These are phyloP conservation scores for Brachionus asplanchnoidis DNA, from an alignment of 1,140 invertebrate species.

Conservation along the genomic window DNA sequence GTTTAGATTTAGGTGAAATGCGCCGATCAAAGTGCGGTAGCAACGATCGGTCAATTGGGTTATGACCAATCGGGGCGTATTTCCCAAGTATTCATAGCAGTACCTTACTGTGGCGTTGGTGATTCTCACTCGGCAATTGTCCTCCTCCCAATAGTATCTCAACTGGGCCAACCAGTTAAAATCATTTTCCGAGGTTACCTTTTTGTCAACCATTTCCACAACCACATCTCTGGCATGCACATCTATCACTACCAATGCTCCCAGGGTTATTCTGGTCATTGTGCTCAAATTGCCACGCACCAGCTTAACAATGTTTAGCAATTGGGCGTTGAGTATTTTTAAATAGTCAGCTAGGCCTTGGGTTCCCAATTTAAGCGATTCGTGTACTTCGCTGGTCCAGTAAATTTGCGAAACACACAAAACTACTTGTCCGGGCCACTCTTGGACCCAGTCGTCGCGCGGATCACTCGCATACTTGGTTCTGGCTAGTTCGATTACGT, in stretches of 20 bases:
- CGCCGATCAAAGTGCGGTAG: constrained; percentile 54
- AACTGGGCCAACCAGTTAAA: constrained; percentile 58
- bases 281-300: constrained; percentile 57
- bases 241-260: constrained; percentile 53
- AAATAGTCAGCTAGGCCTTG: constrained; percentile 46
- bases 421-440: constrained; percentile 58
- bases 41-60: constrained; percentile 58
- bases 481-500: constrained; percentile 48
- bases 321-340: constrained; percentile 50
- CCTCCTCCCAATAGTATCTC: constrained; percentile 57
- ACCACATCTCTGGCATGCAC: constrained; percentile 56
- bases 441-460: constrained; percentile 54
- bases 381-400: constrained; percentile 57
- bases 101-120: constrained; percentile 57
- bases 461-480: constrained; percentile 53
- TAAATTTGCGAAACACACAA: constrained; percentile 57
- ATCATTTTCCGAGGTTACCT: constrained; percentile 53
- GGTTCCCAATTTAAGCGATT: constrained; percentile 44
- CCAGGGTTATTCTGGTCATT: constrained; percentile 55
- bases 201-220: constrained; percentile 45
- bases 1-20: constrained; percentile 58
- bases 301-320: constrained; percentile 55
- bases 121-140: constrained; percentile 48
- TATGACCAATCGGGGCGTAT: constrained; percentile 55
- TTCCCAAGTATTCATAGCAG: constrained; percentile 58